phyloP scores from a whole-genome alignment of 2,113 vertebrate genomes.

The Neolamprologus fasciatus region DNA sequence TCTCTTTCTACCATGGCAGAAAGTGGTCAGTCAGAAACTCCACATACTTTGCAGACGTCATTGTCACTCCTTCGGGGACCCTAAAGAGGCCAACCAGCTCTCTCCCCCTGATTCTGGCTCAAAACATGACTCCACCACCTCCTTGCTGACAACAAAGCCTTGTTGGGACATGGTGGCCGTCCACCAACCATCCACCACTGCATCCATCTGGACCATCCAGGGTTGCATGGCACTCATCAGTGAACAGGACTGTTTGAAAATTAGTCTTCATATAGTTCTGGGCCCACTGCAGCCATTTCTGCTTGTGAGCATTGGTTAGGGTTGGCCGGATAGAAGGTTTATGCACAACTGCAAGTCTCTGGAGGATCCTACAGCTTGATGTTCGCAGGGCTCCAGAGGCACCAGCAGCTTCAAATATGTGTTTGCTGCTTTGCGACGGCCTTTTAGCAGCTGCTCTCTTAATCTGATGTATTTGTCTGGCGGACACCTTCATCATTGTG shows the following conservation, averaged over 20 bases:
- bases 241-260: background rate
- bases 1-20: too few species aligned
- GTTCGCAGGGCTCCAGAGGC: background rate
- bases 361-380: accelerated
- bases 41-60: too few species aligned
- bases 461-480: background rate
- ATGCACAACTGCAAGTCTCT: background rate
- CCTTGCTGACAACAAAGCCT: too few species aligned
- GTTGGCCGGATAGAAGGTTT: background rate
- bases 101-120: too few species aligned
- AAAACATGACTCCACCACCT: too few species aligned
- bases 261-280: background rate
- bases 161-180: too few species aligned
- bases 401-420: background rate
- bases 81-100: too few species aligned
- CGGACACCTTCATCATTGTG: background rate
- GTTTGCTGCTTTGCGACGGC: background rate
- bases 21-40: too few species aligned
- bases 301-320: background rate
- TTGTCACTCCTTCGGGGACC: too few species aligned
- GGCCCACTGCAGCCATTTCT: background rate
- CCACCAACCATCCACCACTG: too few species aligned
- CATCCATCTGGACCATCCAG: too few species aligned
- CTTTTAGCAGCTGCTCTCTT: background rate
- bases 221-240: too few species aligned